Conservation (phyloP, 2,113 vertebrate genomes). For the Ptilorrhoa leucosticta region DNA sequence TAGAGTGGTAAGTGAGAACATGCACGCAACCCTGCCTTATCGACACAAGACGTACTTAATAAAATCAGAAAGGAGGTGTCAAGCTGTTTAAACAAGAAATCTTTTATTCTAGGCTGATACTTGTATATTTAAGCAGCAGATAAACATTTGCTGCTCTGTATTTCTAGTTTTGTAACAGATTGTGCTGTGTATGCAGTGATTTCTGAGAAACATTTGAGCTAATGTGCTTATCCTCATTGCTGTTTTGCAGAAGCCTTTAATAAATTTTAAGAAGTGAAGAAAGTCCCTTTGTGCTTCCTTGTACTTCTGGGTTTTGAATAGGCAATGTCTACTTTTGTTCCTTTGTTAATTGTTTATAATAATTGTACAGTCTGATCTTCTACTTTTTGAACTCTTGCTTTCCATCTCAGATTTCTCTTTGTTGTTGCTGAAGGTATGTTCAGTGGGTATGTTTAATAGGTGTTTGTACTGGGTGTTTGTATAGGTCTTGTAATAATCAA, state of each 20-base stretch:
- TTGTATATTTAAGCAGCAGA: background rate
- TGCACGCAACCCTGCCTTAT: background rate
- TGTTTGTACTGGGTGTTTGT: background rate
- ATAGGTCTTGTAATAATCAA: background rate
- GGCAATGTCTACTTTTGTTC: background rate
- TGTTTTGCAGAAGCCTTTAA: constrained; percentile 25
- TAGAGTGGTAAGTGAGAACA: background rate
- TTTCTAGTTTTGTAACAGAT: background rate
- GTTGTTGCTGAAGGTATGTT: background rate
- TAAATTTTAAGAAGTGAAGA: constrained; percentile 28
- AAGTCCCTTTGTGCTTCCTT: constrained; percentile 24
- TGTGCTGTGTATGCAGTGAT: background rate
- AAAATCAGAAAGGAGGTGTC: background rate
- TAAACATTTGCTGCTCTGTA: background rate
- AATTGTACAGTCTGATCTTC: background rate
- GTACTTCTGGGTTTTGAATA: background rate
- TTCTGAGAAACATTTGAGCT: background rate
- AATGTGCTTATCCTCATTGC: background rate
- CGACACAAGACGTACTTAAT: background rate
- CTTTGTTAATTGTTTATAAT: background rate
- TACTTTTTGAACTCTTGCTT: background rate
- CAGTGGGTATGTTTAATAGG: background rate
- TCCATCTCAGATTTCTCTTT: background rate
- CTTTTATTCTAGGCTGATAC: background rate
- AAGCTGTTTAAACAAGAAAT: background rate